phyloP scores from a whole-genome alignment of 2,113 vertebrate species.

The Oncorhynchus keta region DNA sequence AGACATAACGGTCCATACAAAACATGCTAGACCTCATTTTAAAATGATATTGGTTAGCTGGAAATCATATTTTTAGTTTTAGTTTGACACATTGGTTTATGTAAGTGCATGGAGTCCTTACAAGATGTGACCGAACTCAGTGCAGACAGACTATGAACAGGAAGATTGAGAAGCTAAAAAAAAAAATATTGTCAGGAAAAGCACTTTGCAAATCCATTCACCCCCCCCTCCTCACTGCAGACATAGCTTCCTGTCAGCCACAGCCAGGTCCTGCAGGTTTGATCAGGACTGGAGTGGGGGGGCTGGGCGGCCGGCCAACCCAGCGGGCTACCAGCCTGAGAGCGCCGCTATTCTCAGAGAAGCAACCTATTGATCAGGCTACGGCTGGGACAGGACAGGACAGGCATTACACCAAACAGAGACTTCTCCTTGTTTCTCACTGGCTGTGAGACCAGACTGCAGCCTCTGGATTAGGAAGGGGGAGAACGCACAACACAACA shows the following conservation, averaged over 20 bases:
- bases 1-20: too few species aligned
- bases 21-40: too few species aligned
- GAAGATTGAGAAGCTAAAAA: neutral
- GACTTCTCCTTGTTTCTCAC: neutral
- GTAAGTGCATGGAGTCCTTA: too few species aligned
- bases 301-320: neutral
- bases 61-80: too few species aligned
- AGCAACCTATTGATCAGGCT: slow-evolving; percentile 21
- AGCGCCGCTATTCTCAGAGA: slow-evolving; percentile 20
- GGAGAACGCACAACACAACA: neutral
- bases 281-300: neutral
- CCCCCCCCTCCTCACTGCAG: neutral
- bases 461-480: neutral
- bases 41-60: too few species aligned
- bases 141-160: neutral
- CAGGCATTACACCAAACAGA: neutral
- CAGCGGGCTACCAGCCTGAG: slow-evolving; percentile 7
- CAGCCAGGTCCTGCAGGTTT: neutral
- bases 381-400: slow-evolving; percentile 1
- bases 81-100: too few species aligned
- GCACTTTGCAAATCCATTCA: slow-evolving; percentile 27
- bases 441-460: neutral
- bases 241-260: slow-evolving; percentile 1
- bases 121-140: too few species aligned
- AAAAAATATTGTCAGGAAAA: slow-evolving; percentile 46